Evolutionary conservation across 2,113 vertebrate species (phyloP).

Genomic region (Hylia prasina): DNA sequence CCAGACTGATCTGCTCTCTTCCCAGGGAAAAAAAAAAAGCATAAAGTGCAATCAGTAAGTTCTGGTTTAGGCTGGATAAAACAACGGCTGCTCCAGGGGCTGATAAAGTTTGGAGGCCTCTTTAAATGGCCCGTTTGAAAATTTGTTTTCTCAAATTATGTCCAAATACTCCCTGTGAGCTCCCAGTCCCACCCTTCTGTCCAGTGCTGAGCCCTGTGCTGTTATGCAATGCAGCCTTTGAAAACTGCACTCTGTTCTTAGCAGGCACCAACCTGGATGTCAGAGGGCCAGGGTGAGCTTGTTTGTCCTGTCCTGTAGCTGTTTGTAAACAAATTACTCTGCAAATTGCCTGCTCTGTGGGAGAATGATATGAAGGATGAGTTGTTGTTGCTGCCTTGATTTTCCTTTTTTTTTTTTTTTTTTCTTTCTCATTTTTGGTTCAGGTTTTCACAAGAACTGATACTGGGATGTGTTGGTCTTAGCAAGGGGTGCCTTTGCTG

Average conservation of each 20-base stretch:
- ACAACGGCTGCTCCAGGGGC: background rate
- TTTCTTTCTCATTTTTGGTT: background rate
- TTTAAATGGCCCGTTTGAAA: slow-evolving; percentile 37
- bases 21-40: background rate
- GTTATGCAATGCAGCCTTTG: slow-evolving; percentile 20
- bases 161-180: slow-evolving; percentile 5
- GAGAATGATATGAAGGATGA: background rate
- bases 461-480: background rate
- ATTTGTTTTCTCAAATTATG: slow-evolving; percentile 26
- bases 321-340: background rate
- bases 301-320: background rate
- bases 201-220: background rate
- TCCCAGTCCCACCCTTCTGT: slow-evolving; percentile 45
- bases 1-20: background rate
- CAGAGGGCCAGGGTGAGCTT: background rate
- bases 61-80: background rate
- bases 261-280: background rate
- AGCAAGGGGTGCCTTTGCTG: background rate
- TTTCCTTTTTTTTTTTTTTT: too few relatives aligned
- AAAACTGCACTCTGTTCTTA: background rate
- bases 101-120: slow-evolving; percentile 16
- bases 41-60: background rate
- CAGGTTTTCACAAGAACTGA: background rate
- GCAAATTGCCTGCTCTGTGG: background rate
- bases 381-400: background rate